phyloP scores from a whole-genome alignment of 2,888 invertebrate genomes.

The Platycheirus rosarum region DNA sequence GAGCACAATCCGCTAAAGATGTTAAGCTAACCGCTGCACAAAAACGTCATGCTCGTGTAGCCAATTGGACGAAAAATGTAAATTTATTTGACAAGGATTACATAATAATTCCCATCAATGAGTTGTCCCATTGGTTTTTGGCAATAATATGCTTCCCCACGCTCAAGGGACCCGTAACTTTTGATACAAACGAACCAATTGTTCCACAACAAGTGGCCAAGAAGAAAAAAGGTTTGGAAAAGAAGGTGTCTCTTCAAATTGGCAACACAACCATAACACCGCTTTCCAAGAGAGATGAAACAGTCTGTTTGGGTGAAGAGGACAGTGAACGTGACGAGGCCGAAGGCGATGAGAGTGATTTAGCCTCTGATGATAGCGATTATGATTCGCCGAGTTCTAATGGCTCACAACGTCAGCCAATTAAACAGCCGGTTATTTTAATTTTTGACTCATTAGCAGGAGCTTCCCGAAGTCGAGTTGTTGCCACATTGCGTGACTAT shows the following conservation, averaged over 20 bases:
- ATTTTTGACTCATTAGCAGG: constrained; percentile 97
- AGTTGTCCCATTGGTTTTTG: constrained; percentile 99
- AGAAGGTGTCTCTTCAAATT: constrained; percentile 85
- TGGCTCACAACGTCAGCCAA: constrained; percentile 75
- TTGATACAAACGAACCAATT: constrained; percentile 86
- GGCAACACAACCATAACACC: constrained; percentile 87
- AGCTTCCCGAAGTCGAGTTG: constrained; percentile 91
- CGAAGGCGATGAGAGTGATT: constrained; percentile 91
- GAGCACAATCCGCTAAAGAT: constrained; percentile 86
- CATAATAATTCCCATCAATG: constrained; percentile 98
- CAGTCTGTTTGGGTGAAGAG: constrained; percentile 88
- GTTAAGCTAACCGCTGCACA: constrained; percentile 89
- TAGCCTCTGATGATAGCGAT: constrained; percentile 84
- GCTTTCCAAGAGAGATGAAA: constrained; percentile 83
- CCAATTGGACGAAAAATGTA: constrained; percentile 98
- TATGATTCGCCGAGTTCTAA: constrained; percentile 76
- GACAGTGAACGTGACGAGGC: constrained; percentile 90
- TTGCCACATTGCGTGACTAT: constrained; percentile 95
- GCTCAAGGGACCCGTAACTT: constrained; percentile 88
- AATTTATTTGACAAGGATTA: constrained; percentile 98
- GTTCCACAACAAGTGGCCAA: constrained; percentile 84
- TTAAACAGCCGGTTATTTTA: constrained; percentile 90
- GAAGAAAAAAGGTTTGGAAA: constrained; percentile 82
- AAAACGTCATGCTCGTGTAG: constrained; percentile 94
- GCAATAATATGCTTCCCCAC: constrained; percentile 98